Conservation (phyloP, 2,113 vertebrate species). For the Sturnira hondurensis region DNA sequence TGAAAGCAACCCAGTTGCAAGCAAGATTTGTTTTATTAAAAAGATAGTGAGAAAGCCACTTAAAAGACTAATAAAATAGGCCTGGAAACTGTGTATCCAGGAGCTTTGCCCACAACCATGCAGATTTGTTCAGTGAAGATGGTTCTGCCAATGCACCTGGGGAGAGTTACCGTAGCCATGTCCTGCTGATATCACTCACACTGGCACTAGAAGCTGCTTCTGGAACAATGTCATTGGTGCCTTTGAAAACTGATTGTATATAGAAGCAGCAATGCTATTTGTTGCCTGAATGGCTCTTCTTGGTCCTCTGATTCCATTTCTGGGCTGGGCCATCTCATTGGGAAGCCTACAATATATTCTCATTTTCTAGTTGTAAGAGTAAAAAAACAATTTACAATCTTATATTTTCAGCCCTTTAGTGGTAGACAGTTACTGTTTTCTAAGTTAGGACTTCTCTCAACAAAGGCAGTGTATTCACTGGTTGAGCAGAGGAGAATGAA, state of each 20-base stretch:
- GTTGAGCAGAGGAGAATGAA: background rate
- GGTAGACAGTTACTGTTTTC: background rate
- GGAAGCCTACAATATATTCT: background rate
- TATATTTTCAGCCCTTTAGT: background rate
- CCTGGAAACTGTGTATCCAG: background rate
- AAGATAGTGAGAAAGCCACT: background rate
- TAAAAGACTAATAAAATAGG: background rate
- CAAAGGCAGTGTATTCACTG: background rate
- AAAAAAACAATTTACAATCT: background rate
- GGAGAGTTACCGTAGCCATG: background rate
- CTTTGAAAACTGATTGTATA: background rate
- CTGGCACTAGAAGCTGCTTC: background rate
- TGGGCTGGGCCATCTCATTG: background rate
- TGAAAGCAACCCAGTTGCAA: background rate
- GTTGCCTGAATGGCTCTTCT: background rate
- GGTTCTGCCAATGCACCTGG: background rate
- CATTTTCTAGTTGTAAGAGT: background rate
- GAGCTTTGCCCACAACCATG: background rate
- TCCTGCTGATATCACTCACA: background rate
- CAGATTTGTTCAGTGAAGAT: background rate
- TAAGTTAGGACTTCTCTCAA: background rate
- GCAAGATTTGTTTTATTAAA: background rate
- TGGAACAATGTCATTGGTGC: too few relatives aligned
- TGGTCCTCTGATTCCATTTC: background rate
- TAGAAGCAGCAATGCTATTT: background rate